Percentiles rank a stretch among this genome's conserved stretches.
Evolutionary conservation across 2,888 invertebrate genomes (phyloP).

Genomic region (Macrosiphum euphorbiae): DNA sequence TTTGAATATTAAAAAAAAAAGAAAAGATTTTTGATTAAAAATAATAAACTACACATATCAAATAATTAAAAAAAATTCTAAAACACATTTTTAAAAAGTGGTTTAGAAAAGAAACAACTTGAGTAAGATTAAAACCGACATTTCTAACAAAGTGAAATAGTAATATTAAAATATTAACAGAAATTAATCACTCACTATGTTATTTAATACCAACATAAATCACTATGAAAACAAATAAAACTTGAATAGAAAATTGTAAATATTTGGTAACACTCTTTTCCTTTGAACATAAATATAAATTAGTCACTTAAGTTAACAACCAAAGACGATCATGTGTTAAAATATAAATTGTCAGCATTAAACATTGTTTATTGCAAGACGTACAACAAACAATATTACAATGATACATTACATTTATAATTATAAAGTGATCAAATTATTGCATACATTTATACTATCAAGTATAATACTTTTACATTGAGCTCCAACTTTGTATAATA

Average conservation of each 20-base stretch:
- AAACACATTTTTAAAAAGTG: neutral
- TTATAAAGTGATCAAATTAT: conserved; percentile 11
- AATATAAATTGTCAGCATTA: neutral
- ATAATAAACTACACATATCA: neutral
- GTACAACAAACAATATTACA: neutral
- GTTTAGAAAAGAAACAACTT: neutral
- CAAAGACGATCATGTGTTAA: conserved; percentile 40
- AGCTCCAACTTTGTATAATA: conserved; percentile 41
- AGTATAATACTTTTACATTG: conserved; percentile 39
- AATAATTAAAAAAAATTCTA: neutral
- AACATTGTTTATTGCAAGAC: neutral
- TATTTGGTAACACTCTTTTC: conserved; percentile 53
- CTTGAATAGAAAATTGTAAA: conserved; percentile 24
- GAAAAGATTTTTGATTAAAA: conserved; percentile 23
- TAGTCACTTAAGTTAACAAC: conserved; percentile 32
- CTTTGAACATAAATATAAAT: conserved; percentile 14
- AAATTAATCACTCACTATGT: neutral
- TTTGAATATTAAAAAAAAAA: neutral
- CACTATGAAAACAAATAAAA: conserved; percentile 1
- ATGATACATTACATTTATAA: neutral
- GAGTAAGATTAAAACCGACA: neutral
- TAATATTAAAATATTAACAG: neutral
- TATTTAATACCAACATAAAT: neutral
- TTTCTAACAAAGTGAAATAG: neutral
- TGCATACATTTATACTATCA: conserved; percentile 16